Conservation (phyloP, 2,797 vertebrate species). For the Paedocypris micromegethes region DNA sequence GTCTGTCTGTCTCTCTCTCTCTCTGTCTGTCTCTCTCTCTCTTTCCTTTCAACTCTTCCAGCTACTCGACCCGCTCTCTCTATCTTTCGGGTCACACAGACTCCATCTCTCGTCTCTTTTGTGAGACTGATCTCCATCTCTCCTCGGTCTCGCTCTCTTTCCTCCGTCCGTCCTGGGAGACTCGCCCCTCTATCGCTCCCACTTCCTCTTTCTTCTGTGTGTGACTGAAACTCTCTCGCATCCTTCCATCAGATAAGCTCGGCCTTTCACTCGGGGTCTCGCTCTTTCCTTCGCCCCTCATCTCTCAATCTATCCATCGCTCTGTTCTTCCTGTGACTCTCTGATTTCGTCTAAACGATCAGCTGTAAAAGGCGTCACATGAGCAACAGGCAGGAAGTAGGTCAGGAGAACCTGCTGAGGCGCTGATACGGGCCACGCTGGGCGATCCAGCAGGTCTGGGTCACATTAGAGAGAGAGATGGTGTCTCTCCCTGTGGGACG, state of each 20-base stretch:
- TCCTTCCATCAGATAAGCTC: not conserved
- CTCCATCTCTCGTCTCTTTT: too few relatives aligned
- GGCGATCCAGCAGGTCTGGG: slow-evolving; percentile 18
- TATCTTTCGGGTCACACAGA: too few relatives aligned
- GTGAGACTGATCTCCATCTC: too few relatives aligned
- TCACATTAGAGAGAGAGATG: not conserved
- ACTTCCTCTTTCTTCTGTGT: not conserved
- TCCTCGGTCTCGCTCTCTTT: too few relatives aligned
- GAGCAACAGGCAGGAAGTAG: slow-evolving; percentile 46
- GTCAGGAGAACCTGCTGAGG: slow-evolving; percentile 42
- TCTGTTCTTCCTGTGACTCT: slow-evolving; percentile 23
- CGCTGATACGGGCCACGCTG: slow-evolving; percentile 30
- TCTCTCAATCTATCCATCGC: slow-evolving; percentile 38
- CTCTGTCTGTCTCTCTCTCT: too few relatives aligned
- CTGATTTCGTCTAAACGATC: slow-evolving; percentile 35
- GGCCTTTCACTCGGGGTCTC: not conserved
- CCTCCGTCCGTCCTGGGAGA: too few relatives aligned
- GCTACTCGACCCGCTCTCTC: too few relatives aligned
- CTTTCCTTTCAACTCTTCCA: too few relatives aligned
- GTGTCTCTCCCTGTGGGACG: not conserved
- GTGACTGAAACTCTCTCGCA: too few relatives aligned
- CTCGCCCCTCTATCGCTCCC: not conserved
- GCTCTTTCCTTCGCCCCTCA: not conserved
- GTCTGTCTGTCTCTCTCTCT: too few relatives aligned
- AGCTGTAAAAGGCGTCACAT: slow-evolving; percentile 39